These are phyloP conservation scores for Malacosoma neustria DNA, from an alignment of 2,888 invertebrate species.

Conservation along the genomic window DNA sequence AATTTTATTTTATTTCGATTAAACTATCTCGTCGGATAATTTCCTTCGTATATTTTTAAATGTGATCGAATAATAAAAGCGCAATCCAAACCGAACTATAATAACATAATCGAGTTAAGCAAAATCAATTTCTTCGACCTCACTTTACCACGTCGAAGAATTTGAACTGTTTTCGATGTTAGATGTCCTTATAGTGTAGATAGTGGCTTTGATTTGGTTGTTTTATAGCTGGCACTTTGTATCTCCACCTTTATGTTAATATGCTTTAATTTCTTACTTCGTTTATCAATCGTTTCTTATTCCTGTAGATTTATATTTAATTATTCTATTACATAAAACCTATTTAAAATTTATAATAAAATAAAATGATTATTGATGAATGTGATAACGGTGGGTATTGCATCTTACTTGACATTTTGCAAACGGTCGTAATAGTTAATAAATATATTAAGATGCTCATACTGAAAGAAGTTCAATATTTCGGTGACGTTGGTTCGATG, in stretches of 20 bases:
- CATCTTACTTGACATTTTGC: too few species aligned
- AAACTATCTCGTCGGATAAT: too few species aligned
- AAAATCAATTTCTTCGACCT: constrained; percentile 26
- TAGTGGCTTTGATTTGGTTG: constrained; percentile 61
- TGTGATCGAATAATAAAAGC: constrained; percentile 9
- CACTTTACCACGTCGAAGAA: constrained; percentile 17
- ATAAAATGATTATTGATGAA: too few species aligned
- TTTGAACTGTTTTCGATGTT: constrained; percentile 41
- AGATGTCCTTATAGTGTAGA: constrained; percentile 63
- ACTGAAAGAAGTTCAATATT: too few species aligned
- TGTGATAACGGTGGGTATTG: too few species aligned
- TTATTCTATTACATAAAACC: too few species aligned
- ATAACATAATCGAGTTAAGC: constrained; percentile 13
- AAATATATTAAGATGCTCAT: too few species aligned
- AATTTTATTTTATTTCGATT: too few species aligned
- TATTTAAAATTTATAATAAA: too few species aligned
- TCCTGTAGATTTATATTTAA: constrained; percentile 61
- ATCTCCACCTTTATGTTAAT: constrained; percentile 57
- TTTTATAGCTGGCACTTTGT: constrained; percentile 69
- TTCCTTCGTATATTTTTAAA: too few species aligned
- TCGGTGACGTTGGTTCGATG: too few species aligned
- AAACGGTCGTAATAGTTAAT: too few species aligned
- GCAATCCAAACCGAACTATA: constrained; percentile 2
- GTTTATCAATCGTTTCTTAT: constrained; percentile 39
- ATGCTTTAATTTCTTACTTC: constrained; percentile 45